Percentiles rank a stretch among this genome's conserved stretches.
These are phyloP conservation scores for Geotria australis DNA, from an alignment of 2,797 vertebrate species.

Conservation along the genomic window DNA sequence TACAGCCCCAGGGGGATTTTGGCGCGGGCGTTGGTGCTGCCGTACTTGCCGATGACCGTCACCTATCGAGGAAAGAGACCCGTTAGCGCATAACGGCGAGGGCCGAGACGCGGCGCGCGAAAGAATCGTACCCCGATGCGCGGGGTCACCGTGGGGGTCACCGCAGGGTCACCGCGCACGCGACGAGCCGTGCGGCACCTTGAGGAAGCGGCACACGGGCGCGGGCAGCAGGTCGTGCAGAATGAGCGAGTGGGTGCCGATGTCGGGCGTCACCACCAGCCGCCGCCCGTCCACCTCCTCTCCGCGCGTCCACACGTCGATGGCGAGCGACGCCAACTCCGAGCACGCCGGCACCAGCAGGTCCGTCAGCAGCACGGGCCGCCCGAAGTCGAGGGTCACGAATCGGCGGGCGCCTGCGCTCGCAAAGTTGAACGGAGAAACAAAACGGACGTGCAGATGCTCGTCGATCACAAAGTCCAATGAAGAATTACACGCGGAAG, in stretches of 20 bases:
- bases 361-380: constrained; percentile 65
- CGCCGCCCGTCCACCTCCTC: constrained; percentile 87
- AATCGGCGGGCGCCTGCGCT: constrained; percentile 69
- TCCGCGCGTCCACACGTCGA: constrained; percentile 94
- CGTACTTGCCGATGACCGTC: constrained; percentile 88
- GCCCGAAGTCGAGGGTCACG: constrained; percentile 83
- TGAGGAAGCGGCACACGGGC: constrained; percentile 95
- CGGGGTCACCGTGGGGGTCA: no score
- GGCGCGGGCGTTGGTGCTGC: constrained; percentile 87
- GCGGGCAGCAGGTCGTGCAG: constrained; percentile 83
- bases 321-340: constrained; percentile 82
- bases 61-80: constrained; percentile 14
- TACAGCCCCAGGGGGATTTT: constrained; percentile 95
- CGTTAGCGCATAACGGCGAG: no score
- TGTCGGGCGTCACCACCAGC: constrained; percentile 83
- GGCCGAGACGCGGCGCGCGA: no score
- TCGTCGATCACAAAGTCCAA: neutral
- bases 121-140: no score
- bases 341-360: constrained; percentile 77
- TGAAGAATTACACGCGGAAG: neutral
- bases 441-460: no score
- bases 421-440: neutral
- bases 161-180: no score
- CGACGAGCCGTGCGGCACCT: constrained; percentile 18
- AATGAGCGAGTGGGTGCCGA: constrained; percentile 90